phyloP scores from a whole-genome alignment of 2,888 invertebrate species.

The Stenolophus ochropezus region DNA sequence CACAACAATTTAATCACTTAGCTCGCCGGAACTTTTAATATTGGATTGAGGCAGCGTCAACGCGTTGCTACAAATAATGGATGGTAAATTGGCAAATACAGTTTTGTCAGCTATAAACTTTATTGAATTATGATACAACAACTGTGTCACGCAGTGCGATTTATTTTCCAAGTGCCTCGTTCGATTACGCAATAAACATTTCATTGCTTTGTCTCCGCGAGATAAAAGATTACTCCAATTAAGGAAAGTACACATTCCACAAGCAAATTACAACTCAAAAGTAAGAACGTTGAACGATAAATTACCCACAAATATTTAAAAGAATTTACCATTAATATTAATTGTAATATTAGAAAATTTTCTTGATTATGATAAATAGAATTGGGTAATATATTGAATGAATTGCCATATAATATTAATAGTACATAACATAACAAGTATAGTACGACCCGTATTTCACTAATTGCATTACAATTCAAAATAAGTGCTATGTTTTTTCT shows the following conservation, averaged over 20 bases:
- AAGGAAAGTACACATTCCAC: background rate
- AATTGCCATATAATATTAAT: no score
- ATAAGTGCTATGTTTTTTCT: no score
- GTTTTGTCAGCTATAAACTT: slow-evolving; percentile 51
- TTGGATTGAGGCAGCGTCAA: slow-evolving; percentile 7
- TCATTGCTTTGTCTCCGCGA: background rate
- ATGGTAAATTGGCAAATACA: slow-evolving; percentile 53
- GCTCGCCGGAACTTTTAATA: slow-evolving; percentile 33
- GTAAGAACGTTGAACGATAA: background rate
- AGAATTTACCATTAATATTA: background rate
- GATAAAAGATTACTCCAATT: background rate
- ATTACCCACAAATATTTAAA: background rate
- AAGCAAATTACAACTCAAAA: background rate
- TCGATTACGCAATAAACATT: slow-evolving; percentile 15
- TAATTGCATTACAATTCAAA: no score
- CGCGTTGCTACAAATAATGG: slow-evolving; percentile 23
- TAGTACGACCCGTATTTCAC: no score
- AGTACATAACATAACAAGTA: no score
- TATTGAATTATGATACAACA: slow-evolving; percentile 49
- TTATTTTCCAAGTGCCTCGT: slow-evolving; percentile 13
- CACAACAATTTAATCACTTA: slow-evolving; percentile 45
- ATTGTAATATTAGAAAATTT: background rate
- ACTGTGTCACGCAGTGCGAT: slow-evolving; percentile 42
- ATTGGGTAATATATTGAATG: no score
- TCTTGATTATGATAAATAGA: no score